Percentiles rank a stretch among this genome's conserved stretches.
Conservation (phyloP, 2,888 invertebrate genomes). For the Acanthacorydalis orientalis region DNA sequence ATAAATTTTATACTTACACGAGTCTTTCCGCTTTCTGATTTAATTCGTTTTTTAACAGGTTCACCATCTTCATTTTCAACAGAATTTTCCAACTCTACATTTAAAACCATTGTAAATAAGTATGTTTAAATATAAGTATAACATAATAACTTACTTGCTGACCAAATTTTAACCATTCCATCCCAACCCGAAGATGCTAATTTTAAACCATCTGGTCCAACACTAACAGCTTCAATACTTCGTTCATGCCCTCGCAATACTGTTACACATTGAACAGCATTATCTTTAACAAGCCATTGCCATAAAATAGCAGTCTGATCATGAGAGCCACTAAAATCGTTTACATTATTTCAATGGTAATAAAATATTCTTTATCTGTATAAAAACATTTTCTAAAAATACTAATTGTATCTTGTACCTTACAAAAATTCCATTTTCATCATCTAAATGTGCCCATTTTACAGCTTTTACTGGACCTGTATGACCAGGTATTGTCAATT, state of each 20-base stretch:
- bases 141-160: conserved; percentile 43
- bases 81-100: conserved; percentile 24
- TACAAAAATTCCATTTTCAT: conserved; percentile 48
- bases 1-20: conserved; percentile 32
- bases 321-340: conserved; percentile 55
- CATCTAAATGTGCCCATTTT: conserved; percentile 60
- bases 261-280: conserved; percentile 62
- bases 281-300: conserved; percentile 63
- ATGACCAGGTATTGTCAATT: conserved; percentile 73
- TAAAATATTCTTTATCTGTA: background rate
- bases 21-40: conserved; percentile 36
- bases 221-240: conserved; percentile 74
- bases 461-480: conserved; percentile 76
- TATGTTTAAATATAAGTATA: background rate
- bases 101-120: background rate
- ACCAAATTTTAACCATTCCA: conserved; percentile 83
- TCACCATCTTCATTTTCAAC: conserved; percentile 36
- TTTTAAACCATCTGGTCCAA: conserved; percentile 44
- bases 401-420: conserved; percentile 29
- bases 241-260: conserved; percentile 83
- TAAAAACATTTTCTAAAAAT: background rate
- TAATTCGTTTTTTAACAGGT: conserved; percentile 39
- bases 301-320: conserved; percentile 84
- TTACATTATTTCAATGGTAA: background rate
- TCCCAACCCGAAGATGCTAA: conserved; percentile 88